Evolutionary conservation across 2,113 vertebrate genomes (phyloP).

Genomic region (Sitta europaea): DNA sequence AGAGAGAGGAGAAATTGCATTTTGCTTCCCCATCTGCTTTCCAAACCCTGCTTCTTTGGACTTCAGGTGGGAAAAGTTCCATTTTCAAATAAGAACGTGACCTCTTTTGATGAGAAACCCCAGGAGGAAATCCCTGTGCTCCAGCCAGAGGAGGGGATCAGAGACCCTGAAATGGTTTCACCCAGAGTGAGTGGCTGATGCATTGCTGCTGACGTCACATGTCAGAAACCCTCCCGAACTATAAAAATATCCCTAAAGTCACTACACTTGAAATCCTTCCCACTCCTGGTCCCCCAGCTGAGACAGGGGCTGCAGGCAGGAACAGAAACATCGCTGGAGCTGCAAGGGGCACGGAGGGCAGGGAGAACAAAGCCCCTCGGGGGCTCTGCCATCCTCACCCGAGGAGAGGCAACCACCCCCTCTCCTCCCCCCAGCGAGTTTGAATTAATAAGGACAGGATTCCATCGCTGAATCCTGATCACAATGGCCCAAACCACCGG

Average conservation of each 20-base stretch:
- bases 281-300: not conserved
- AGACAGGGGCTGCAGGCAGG: not conserved
- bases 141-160: not conserved
- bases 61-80: not conserved
- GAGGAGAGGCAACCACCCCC: not conserved
- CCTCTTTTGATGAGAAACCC: not conserved
- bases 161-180: accelerated
- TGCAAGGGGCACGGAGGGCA: not conserved
- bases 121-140: not conserved
- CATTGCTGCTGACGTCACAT: accelerated
- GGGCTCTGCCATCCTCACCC: not conserved
- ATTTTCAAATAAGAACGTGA: not conserved
- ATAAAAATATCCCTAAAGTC: not conserved
- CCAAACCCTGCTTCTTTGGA: not conserved
- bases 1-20: accelerated
- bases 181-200: not conserved
- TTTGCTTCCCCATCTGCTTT: not conserved
- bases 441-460: not conserved
- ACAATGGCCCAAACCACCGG: not conserved
- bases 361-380: accelerated
- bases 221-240: not conserved
- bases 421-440: not conserved
- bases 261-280: not conserved
- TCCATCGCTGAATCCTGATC: not conserved
- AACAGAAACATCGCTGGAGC: not conserved